Conservation (phyloP, 2,113 vertebrate genomes). For the Sclerurus mexicanus region DNA sequence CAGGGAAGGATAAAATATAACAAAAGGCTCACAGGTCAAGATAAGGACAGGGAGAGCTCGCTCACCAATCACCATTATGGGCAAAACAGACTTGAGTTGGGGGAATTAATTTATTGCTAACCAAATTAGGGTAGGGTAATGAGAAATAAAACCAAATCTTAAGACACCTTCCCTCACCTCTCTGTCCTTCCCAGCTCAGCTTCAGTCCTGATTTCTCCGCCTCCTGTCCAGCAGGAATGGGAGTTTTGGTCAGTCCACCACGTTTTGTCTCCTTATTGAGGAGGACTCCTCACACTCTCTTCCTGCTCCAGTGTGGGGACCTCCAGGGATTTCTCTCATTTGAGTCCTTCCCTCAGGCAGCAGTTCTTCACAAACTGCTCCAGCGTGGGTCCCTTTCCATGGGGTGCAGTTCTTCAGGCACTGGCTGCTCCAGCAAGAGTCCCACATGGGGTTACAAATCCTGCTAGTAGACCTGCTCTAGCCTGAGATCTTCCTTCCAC, state of each 20-base stretch:
- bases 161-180: neutral
- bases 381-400: neutral
- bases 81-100: neutral
- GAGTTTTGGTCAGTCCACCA: neutral
- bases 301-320: neutral
- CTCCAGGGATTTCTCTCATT: neutral
- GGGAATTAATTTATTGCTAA: neutral
- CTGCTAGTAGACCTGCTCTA: too few relatives aligned
- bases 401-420: neutral
- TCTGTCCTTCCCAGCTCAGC: neutral
- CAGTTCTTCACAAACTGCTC: neutral
- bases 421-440: too few relatives aligned
- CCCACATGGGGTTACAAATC: too few relatives aligned
- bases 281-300: neutral
- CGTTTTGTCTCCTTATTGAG: neutral
- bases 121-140: neutral
- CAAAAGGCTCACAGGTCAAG: neutral
- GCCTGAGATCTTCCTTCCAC: too few relatives aligned
- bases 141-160: neutral
- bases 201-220: neutral
- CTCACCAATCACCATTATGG: accelerated
- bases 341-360: neutral
- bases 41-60: neutral
- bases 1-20: neutral
- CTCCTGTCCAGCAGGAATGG: neutral